These are phyloP conservation scores for Thamnophis elegans DNA, from an alignment of 2,797 vertebrate genomes.

Conservation along the genomic window DNA sequence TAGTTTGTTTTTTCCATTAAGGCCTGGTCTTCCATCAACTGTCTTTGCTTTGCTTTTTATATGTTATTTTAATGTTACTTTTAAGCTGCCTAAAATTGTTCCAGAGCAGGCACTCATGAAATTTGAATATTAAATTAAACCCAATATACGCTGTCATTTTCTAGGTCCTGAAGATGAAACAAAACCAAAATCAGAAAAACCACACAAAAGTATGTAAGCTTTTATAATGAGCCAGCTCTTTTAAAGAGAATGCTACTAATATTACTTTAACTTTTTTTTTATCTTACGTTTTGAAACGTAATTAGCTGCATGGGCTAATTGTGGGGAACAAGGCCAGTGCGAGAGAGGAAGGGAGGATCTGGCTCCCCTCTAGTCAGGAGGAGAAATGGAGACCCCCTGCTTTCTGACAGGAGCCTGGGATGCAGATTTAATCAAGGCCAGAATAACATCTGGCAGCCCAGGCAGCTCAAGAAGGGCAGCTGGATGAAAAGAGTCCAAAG, in stretches of 20 bases:
- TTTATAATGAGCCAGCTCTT: neutral
- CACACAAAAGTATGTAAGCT: neutral
- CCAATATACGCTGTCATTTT: neutral
- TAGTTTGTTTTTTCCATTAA: neutral
- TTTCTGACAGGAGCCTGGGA: neutral
- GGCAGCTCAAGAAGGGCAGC: no score
- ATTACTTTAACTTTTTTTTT: neutral
- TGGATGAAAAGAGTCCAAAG: no score
- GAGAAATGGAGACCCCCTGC: neutral
- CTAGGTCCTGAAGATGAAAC: neutral
- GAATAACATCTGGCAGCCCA: no score
- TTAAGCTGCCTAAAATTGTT: neutral
- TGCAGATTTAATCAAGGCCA: no score
- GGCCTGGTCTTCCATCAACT: neutral
- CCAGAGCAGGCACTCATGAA: neutral
- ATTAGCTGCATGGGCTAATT: neutral
- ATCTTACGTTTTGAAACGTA: neutral
- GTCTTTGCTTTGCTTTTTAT: neutral
- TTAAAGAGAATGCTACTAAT: neutral
- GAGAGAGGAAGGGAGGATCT: neutral
- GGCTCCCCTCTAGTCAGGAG: neutral
- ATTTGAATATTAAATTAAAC: neutral
- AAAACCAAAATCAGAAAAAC: neutral
- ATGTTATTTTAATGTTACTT: neutral
- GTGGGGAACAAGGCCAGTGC: neutral